Evolutionary conservation across 1,140 invertebrate genomes (phyloP), one percentile per base, ranked within the genome.

Genomic region (Atopsyche davidsoni): DNA sequence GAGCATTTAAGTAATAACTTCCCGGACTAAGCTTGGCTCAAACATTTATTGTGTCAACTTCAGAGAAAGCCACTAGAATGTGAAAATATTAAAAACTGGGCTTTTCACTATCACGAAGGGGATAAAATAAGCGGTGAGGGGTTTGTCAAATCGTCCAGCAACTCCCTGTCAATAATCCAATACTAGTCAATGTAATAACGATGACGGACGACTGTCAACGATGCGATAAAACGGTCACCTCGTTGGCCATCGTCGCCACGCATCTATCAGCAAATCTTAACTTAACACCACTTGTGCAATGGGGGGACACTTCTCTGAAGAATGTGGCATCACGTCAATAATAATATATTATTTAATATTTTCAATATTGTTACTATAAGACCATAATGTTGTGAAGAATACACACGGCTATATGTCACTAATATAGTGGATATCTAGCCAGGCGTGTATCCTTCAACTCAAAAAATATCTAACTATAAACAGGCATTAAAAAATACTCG

Each of bases 371-470:
- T 34, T 35, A 54, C 35, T 39, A 18, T 58, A 24, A 24, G 43
- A 43, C 21, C 34, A 54, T 43, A 46, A 40, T 36, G 16, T 22
- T 34, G 46, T 50, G 49, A 47, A 38, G 19, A 32, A 19, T 52
- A 13, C 53, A 55, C 57, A 55, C 44, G 57, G 53, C 53, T 47
- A 51, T 52, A 58, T 55, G 57, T 58, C 57, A 55, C 57, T 58
- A 58, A 58, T 58, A 58, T 58, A 58, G 57, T 55, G 57, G 57
- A 58, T 52, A 58, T 58, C 52, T 55, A 51, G 53, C 53, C 41
- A 25, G 24, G 44, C 43, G 53, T 55, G 53, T 43, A 50, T 22
- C 31, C 22, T 23, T 55, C 53, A 31, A 24, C 22, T 42, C 43
- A 36, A 44, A 34, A 57, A 36, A 43, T 14, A 50, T 16, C 28